These are phyloP conservation scores for Sarcophaga variegata DNA, from an alignment of 2,888 invertebrate genomes.

Conservation along the genomic window DNA sequence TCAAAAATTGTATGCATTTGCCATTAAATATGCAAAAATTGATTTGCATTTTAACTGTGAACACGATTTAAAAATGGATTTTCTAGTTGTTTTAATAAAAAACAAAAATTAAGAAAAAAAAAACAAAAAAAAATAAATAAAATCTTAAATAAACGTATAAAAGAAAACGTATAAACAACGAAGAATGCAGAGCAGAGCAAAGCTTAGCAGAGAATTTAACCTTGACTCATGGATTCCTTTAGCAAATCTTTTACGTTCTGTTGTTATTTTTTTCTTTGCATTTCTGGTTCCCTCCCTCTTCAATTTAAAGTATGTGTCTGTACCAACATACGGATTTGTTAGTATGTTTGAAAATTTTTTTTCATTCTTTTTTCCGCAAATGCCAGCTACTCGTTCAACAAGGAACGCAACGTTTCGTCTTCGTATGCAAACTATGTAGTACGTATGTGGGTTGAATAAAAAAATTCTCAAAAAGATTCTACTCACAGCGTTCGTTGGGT, in stretches of 20 bases:
- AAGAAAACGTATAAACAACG: neutral
- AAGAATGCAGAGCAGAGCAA: neutral
- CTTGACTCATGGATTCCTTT: conserved; percentile 58
- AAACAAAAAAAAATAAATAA: neutral
- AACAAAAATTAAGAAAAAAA: conserved; percentile 11
- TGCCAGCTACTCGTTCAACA: neutral
- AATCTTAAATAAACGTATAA: neutral
- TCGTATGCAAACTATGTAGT: conserved; percentile 7
- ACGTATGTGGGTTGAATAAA: conserved; percentile 40
- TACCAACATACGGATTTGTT: neutral
- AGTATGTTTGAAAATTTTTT: neutral
- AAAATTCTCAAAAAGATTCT: conserved; percentile 45
- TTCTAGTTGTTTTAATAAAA: conserved; percentile 10
- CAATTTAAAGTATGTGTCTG: neutral
- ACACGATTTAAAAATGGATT: conserved; percentile 20
- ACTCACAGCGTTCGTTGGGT: neutral
- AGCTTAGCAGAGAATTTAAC: conserved; percentile 4
- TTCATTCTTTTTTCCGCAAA: conserved; percentile 25
- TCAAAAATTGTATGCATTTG: neutral
- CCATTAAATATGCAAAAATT: conserved; percentile 16
- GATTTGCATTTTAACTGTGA: neutral
- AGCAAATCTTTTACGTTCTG: conserved; percentile 21
- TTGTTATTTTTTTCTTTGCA: neutral
- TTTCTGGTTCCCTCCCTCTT: neutral
- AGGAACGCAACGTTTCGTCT: neutral